Conservation (phyloP, 1,140 invertebrate genomes). For the Meteorus sp. region DNA sequence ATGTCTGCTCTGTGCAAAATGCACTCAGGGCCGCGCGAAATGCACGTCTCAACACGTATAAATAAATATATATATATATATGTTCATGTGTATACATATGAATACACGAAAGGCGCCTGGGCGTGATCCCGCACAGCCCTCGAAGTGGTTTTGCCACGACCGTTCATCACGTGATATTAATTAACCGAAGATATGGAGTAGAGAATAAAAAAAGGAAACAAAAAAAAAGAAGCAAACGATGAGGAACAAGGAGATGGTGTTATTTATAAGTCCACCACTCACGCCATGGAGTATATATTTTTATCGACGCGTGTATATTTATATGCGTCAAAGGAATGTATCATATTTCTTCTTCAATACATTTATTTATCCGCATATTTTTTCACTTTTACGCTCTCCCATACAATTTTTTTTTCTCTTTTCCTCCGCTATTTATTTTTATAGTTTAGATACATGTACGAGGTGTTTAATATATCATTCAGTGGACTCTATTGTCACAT, state of each 20-base stretch:
- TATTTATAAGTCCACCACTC: conserved; percentile 48
- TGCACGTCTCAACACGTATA: not conserved
- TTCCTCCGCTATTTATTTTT: not conserved
- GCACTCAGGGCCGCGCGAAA: not conserved
- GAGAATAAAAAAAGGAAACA: conserved; percentile 31
- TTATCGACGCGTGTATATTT: not conserved
- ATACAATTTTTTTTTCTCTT: not conserved
- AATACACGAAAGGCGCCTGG: conserved; percentile 16
- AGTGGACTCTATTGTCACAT: conserved; percentile 14
- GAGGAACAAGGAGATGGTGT: conserved; percentile 53
- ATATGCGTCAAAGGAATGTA: conserved; percentile 1
- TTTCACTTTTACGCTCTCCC: not conserved
- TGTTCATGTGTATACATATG: not conserved
- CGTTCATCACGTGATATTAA: conserved; percentile 57
- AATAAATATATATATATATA: conserved; percentile 3
- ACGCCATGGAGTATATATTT: conserved; percentile 1
- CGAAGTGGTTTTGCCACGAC: conserved; percentile 43
- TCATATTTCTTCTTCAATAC: conserved; percentile 10
- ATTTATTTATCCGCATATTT: not conserved
- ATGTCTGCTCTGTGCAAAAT: conserved; percentile 25
- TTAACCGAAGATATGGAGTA: conserved; percentile 41
- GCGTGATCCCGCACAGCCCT: conserved; percentile 5
- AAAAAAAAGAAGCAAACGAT: conserved; percentile 39
- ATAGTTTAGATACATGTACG: not conserved
- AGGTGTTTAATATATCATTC: not conserved